Percentiles rank a stretch among this genome's conserved stretches.
Evolutionary conservation across 2,888 invertebrate species (phyloP).

Genomic region (Dasypolia templi): DNA sequence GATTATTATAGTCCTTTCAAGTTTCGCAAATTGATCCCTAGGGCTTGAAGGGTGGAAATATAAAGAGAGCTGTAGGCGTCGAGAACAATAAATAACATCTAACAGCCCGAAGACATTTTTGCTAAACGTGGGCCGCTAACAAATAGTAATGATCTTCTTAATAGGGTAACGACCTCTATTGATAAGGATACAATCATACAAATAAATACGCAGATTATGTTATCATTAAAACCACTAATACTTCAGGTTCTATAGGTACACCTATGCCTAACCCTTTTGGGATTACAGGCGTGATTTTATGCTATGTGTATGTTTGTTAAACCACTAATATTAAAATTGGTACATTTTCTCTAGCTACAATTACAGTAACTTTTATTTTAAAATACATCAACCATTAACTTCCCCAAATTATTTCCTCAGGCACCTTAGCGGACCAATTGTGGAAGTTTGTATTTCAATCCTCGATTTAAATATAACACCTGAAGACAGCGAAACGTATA

Average conservation of each 20-base stretch:
- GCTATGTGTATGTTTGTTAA: too few species aligned
- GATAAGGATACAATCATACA: slow-evolving; percentile 20
- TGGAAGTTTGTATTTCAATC: slow-evolving; percentile 1
- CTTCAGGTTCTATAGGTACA: too few species aligned
- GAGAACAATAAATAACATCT: slow-evolving; percentile 26
- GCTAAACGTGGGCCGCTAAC: background rate
- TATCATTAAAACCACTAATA: background rate
- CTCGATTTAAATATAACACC: slow-evolving; percentile 16
- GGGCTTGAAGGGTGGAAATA: slow-evolving; percentile 30
- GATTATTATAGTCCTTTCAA: slow-evolving; percentile 59
- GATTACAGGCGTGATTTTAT: too few species aligned
- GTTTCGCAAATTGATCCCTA: slow-evolving; percentile 53
- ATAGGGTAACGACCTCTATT: slow-evolving; percentile 5
- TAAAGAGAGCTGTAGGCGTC: slow-evolving; percentile 18
- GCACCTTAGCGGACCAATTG: slow-evolving; percentile 14
- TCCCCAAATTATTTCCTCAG: slow-evolving; percentile 15
- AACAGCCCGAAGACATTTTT: slow-evolving; percentile 25
- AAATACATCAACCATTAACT: background rate
- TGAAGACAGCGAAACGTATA: slow-evolving; percentile 30
- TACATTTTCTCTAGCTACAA: background rate
- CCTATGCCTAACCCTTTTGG: too few species aligned
- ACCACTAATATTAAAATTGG: background rate
- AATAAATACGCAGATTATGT: background rate
- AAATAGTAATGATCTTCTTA: slow-evolving; percentile 22
- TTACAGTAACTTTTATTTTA: background rate